These are phyloP conservation scores for Diplolepis rosae DNA, from an alignment of 2,888 invertebrate genomes.

Conservation along the genomic window DNA sequence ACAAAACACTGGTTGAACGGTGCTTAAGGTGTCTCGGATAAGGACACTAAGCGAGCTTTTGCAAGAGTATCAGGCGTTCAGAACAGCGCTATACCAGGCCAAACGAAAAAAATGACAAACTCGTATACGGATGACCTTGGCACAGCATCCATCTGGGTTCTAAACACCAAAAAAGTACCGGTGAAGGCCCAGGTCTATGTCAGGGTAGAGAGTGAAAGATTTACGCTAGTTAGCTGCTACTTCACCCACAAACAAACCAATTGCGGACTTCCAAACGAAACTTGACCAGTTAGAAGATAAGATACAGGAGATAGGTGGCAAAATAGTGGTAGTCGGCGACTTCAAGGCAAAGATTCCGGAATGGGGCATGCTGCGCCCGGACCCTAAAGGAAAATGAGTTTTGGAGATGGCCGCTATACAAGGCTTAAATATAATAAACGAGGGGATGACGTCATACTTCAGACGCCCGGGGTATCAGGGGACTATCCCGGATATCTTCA, in stretches of 20 bases:
- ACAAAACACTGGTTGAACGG: no score
- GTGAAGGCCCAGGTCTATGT: slow-evolving; percentile 29
- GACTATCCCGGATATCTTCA: slow-evolving; percentile 39
- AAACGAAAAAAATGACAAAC: neutral
- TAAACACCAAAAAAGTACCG: neutral
- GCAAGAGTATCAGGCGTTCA: neutral
- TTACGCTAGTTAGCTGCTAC: slow-evolving; percentile 32
- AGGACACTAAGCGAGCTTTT: no score
- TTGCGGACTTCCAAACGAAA: neutral
- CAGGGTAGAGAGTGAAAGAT: slow-evolving; percentile 21
- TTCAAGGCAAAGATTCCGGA: slow-evolving; percentile 42
- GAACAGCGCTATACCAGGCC: neutral
- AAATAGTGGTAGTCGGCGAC: slow-evolving; percentile 36
- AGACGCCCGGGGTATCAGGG: slow-evolving; percentile 35
- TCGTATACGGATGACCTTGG: slow-evolving; percentile 30
- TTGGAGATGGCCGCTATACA: slow-evolving; percentile 51
- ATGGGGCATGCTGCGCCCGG: slow-evolving; percentile 50
- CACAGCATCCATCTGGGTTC: slow-evolving; percentile 31
- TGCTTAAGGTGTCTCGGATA: no score
- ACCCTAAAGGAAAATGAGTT: slow-evolving; percentile 48
- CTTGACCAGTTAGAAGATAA: slow-evolving; percentile 33
- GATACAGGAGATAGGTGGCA: neutral
- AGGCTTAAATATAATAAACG: slow-evolving; percentile 37
- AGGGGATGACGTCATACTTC: slow-evolving; percentile 36
- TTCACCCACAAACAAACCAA: neutral